Conservation (phyloP, 1,140 invertebrate species). For the Tetranychus urticae region DNA sequence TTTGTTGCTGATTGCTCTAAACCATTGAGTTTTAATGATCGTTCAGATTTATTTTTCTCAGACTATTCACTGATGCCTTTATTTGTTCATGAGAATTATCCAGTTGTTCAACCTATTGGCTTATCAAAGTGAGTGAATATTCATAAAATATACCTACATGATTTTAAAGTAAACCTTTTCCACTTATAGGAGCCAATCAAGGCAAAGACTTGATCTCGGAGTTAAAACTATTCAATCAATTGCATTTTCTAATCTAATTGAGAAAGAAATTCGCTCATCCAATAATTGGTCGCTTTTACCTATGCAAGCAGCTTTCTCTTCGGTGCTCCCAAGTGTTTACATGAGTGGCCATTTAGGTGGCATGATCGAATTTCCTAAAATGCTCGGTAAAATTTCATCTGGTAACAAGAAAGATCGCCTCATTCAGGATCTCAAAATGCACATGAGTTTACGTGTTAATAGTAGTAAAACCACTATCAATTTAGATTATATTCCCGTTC, state of each 20-base stretch:
- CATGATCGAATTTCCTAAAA: constrained; percentile 70
- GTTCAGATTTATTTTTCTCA: constrained; percentile 77
- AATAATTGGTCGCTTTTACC: constrained; percentile 76
- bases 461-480: constrained; percentile 11
- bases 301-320: constrained; percentile 59
- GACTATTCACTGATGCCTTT: constrained; percentile 85
- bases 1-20: constrained; percentile 51
- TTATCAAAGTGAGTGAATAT: background rate
- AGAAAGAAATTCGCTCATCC: constrained; percentile 44
- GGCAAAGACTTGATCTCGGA: background rate
- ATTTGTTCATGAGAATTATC: constrained; percentile 96
- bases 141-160: no score
- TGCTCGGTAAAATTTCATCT: constrained; percentile 84
- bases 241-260: constrained; percentile 59
- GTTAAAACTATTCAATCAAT: constrained; percentile 25
- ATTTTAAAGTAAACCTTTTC: no score
- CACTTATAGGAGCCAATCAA: background rate
- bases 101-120: constrained; percentile 24
- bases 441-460: constrained; percentile 30
- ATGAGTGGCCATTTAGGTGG: constrained; percentile 49
- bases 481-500: constrained; percentile 13
- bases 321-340: constrained; percentile 55
- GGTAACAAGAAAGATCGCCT: constrained; percentile 50
- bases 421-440: constrained; percentile 51
- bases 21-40: constrained; percentile 56